phyloP scores from a whole-genome alignment of 2,113 vertebrate genomes.

The Alethe diademata region DNA sequence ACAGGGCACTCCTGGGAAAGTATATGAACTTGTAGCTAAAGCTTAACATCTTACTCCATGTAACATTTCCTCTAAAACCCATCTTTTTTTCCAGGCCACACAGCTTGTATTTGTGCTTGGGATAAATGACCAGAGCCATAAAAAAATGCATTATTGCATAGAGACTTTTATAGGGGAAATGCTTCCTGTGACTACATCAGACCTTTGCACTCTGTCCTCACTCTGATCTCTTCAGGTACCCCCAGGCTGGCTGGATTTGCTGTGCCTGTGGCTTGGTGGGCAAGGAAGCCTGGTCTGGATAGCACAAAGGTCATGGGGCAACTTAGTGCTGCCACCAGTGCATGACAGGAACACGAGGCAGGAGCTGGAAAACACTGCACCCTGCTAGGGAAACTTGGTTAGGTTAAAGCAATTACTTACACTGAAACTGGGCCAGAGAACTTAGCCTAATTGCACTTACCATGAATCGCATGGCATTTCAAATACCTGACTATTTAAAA shows the following conservation, averaged over 20 bases:
- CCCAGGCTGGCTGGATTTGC: neutral
- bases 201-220: rapidly evolving
- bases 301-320: neutral
- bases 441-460: neutral
- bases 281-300: neutral
- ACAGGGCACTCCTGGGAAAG: neutral
- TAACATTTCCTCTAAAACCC: neutral
- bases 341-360: rapidly evolving
- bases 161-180: neutral
- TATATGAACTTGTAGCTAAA: neutral
- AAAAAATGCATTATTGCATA: neutral
- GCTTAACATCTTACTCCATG: neutral
- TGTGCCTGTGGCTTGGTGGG: neutral
- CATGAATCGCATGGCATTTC: neutral
- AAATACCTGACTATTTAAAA: neutral
- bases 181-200: neutral
- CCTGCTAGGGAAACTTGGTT: neutral
- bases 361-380: neutral
- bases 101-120: neutral
- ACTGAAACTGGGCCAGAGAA: neutral
- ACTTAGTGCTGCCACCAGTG: neutral
- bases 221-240: neutral
- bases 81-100: neutral
- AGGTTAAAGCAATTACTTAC: neutral
- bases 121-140: neutral